Evolutionary conservation across 2,113 vertebrate genomes (phyloP).

Genomic region (Hemiscyllium ocellatum): DNA sequence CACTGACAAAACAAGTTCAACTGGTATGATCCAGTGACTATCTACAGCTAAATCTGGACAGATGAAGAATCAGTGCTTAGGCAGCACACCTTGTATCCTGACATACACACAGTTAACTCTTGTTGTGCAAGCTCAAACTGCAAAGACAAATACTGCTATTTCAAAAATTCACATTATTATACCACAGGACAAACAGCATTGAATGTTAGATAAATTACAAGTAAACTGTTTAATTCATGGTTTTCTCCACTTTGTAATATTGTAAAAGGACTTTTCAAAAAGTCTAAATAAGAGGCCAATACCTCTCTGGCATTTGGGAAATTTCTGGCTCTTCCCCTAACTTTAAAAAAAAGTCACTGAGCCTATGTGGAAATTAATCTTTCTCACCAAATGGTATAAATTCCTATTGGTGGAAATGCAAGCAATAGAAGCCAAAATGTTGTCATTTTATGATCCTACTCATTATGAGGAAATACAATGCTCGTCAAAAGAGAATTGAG

Average conservation of each 20-base stretch:
- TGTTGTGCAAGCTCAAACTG: not conserved
- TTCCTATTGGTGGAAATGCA: not conserved
- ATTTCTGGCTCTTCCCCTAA: not conserved
- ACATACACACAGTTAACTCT: not conserved
- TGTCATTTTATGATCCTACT: not conserved
- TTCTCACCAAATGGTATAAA: not conserved
- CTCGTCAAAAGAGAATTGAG: not conserved
- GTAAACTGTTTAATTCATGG: not conserved
- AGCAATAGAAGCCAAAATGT: not conserved
- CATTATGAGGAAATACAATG: not conserved
- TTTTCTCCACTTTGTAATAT: not conserved
- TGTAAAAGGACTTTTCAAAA: not conserved
- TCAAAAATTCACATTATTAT: not conserved
- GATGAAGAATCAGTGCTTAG: constrained; percentile 7
- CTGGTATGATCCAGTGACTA: not conserved
- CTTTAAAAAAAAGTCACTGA: not conserved
- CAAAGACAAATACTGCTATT: not conserved
- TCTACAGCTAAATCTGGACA: not conserved
- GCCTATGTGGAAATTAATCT: not conserved
- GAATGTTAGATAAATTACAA: not conserved
- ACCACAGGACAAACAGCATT: not conserved
- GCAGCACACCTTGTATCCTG: not conserved
- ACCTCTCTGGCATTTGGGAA: not conserved
- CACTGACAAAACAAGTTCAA: constrained; percentile 23
- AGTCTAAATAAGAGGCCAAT: not conserved